Evolutionary conservation across 2,888 invertebrate genomes (phyloP).

Genomic region (Caenorhabditis auriculariae): DNA sequence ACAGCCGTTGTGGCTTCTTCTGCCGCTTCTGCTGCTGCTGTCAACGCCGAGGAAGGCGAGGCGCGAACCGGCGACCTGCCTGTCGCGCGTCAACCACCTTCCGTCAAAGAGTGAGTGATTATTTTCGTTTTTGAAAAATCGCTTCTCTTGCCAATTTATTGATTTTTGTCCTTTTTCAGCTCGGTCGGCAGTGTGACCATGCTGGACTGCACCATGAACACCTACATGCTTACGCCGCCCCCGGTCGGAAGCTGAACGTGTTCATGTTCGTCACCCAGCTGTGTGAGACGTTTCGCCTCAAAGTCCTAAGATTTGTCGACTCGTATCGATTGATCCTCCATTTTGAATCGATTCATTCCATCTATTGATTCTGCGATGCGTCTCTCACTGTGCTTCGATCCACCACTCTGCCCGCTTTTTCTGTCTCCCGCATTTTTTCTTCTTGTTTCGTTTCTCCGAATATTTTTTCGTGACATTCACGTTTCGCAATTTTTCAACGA

Average conservation of each 20-base stretch:
- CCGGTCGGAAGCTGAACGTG: constrained; percentile 11
- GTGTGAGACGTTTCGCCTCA: not conserved
- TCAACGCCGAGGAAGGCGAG: constrained; percentile 13
- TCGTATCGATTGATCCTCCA: not conserved
- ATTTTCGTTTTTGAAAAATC: not conserved
- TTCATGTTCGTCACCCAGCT: not conserved
- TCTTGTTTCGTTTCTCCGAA: too few species aligned
- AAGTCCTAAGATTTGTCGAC: too few species aligned
- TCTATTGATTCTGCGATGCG: not conserved
- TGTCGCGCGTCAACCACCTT: constrained; percentile 16
- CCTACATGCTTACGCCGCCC: constrained; percentile 24
- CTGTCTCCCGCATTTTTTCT: too few species aligned
- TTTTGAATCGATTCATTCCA: not conserved
- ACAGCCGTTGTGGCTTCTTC: not conserved
- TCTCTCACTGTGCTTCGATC: constrained; percentile 1
- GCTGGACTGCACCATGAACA: constrained; percentile 23
- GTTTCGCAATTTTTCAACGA: not conserved
- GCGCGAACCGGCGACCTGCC: constrained; percentile 20
- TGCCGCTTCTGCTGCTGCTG: constrained; percentile 7
- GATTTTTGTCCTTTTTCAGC: too few species aligned
- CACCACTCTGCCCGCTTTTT: constrained; percentile 6
- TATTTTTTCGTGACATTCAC: too few species aligned
- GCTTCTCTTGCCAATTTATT: too few species aligned
- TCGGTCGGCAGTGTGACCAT: constrained; percentile 31
- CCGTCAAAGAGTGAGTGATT: not conserved